A percentile compares a stretch with the other conserved stretches of the same genome.
These are phyloP conservation scores for Campopleginae sp. DNA, from an alignment of 2,888 invertebrate species.

Conservation along the genomic window DNA sequence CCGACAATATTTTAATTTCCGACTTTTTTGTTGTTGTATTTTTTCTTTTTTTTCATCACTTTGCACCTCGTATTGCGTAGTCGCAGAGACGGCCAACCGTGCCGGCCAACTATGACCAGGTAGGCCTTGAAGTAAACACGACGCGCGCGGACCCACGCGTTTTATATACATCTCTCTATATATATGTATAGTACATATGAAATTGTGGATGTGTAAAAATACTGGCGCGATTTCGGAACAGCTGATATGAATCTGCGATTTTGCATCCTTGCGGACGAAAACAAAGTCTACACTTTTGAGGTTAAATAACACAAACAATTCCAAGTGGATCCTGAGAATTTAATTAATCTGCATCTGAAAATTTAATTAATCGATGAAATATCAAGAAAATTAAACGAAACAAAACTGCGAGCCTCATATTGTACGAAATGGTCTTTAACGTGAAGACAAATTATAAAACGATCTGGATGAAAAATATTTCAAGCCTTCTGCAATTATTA, in stretches of 20 bases:
- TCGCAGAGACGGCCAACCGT: conserved; percentile 72
- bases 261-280: neutral
- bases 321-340: neutral
- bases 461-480: neutral
- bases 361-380: neutral
- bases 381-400: neutral
- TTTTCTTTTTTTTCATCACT: conserved; percentile 66
- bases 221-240: conserved; percentile 17
- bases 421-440: neutral
- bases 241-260: neutral
- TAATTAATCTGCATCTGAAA: neutral
- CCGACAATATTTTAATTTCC: conserved; percentile 55
- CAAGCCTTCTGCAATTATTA: neutral
- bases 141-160: conserved; percentile 79
- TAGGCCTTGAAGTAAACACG: conserved; percentile 82
- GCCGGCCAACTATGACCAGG: conserved; percentile 76
- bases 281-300: neutral
- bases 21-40: conserved; percentile 40
- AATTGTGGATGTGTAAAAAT: conserved; percentile 1
- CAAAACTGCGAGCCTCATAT: neutral
- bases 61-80: conserved; percentile 74
- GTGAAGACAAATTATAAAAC: neutral
- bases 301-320: neutral
- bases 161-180: conserved; percentile 27
- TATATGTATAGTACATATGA: neutral